phyloP scores from a whole-genome alignment of 2,113 vertebrate species.

The Gnathonemus longibarbis region DNA sequence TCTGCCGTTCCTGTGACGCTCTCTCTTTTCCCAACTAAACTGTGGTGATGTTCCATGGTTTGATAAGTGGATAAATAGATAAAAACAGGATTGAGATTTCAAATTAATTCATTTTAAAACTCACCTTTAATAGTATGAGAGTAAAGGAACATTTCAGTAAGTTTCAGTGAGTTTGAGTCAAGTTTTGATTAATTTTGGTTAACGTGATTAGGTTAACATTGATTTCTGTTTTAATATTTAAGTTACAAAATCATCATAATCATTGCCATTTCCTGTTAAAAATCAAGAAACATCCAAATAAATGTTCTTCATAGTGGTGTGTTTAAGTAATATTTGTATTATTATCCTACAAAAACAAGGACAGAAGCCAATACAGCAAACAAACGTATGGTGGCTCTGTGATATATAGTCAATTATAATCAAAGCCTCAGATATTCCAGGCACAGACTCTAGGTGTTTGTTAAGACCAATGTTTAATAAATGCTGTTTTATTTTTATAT shows the following conservation, averaged over 20 bases:
- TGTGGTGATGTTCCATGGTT: background rate
- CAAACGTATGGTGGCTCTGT: background rate
- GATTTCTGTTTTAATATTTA: background rate
- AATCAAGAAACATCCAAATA: background rate
- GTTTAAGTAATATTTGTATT: background rate
- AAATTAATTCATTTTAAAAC: background rate
- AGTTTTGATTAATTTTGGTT: background rate
- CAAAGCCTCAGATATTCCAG: background rate
- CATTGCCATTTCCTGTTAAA: background rate
- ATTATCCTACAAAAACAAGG: no score
- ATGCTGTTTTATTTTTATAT: background rate
- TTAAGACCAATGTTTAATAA: background rate
- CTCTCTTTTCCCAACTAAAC: background rate
- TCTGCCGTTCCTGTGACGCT: background rate
- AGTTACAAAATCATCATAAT: background rate
- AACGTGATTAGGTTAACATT: background rate
- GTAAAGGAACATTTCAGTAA: background rate
- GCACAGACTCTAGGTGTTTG: background rate
- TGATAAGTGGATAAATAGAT: background rate
- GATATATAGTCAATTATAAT: background rate
- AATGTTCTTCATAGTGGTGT: background rate
- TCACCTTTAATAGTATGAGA: background rate
- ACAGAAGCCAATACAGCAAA: background rate
- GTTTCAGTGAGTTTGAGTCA: background rate
- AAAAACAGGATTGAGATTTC: background rate